Base-by-base conservation (phyloP, 2,797 vertebrate genomes). In the Acanthurus tractus region DNA sequence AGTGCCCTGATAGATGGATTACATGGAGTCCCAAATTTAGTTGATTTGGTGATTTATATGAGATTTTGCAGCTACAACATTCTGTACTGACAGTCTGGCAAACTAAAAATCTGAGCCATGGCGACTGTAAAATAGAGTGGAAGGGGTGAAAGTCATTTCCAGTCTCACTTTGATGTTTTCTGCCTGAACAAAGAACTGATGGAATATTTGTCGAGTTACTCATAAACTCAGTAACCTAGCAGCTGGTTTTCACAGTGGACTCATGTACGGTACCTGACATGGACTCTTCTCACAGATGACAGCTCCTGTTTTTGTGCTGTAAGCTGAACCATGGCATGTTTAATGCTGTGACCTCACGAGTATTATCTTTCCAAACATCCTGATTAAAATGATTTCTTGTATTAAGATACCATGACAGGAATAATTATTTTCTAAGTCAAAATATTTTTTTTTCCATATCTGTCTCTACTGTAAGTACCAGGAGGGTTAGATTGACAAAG, bases 321-420 rank as follows among this genome's bases (percentile, higher is more conserved):
- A 58, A 84, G 77, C 70, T 81, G 69, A 82, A 79, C 74, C 1
- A 15, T 42, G 70, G 3, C 66, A 78, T 82, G 80, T 89, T 90
- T 88, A 84, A 90, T 84, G 64, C 80, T 78, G 58, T 55, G 29
- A 83, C 85, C 79, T 78, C n/a, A 2, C 8, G 1, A 70, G 85
- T 89, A 90, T 93, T 90, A 92, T 91, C 84, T 81, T 84, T 84
- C 72, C 88, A 92, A 93, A 92, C 89, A 93, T 91, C 61, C 81
- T 45, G 92, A 93, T 94, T 94, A 91, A 93, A 94, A 89, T 83
- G 76, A 92, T 87, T 88, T 74, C 69, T 86, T 86, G 80, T 58
- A 64, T 75, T 62, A 83, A 85, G 83, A 93, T 92, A 89, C 82
- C 73, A 84, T 64, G 84, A 78, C 89, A 86, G 78, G 48, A 91